These are phyloP conservation scores for Drosophila kikkawai DNA, from an alignment of 1,140 invertebrate species.

Conservation along the genomic window DNA sequence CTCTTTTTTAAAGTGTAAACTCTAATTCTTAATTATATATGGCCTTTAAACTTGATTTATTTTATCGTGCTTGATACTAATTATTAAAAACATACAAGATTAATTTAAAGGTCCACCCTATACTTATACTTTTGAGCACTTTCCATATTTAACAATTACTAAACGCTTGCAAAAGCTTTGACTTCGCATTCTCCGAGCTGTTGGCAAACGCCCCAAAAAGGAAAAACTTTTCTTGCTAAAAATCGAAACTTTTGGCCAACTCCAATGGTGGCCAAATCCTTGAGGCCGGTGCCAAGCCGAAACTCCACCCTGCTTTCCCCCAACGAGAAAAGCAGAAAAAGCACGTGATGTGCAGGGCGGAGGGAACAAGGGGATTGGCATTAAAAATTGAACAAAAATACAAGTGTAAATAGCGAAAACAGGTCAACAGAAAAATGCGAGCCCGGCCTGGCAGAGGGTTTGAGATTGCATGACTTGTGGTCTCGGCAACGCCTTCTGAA, in stretches of 20 bases:
- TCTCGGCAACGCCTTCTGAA: conserved; percentile 40
- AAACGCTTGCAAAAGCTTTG: neutral
- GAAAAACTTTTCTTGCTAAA: conserved; percentile 48
- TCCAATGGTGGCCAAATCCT: conserved; percentile 66
- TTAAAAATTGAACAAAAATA: conserved; percentile 71
- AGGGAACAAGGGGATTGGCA: conserved; percentile 13
- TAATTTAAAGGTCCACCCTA: neutral
- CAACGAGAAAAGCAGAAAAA: conserved; percentile 12
- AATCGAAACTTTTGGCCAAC: conserved; percentile 69
- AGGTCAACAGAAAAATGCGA: conserved; percentile 66
- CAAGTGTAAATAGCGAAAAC: conserved; percentile 68
- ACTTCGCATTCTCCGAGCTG: conserved; percentile 39
- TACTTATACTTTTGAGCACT: conserved; percentile 1
- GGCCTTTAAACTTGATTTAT: neutral
- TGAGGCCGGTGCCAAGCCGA: conserved; percentile 55
- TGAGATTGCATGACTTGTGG: conserved; percentile 75
- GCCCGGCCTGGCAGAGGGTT: conserved; percentile 22
- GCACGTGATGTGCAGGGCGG: conserved; percentile 56
- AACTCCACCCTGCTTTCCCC: neutral
- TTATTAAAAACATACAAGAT: neutral
- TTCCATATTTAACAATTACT: conserved; percentile 12
- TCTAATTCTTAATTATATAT: neutral
- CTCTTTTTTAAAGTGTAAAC: neutral
- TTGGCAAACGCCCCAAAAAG: conserved; percentile 42
- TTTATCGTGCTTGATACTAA: neutral